Conservation (phyloP, 64 coral and sea anemone species). For the Cladopsammia gracilis region DNA sequence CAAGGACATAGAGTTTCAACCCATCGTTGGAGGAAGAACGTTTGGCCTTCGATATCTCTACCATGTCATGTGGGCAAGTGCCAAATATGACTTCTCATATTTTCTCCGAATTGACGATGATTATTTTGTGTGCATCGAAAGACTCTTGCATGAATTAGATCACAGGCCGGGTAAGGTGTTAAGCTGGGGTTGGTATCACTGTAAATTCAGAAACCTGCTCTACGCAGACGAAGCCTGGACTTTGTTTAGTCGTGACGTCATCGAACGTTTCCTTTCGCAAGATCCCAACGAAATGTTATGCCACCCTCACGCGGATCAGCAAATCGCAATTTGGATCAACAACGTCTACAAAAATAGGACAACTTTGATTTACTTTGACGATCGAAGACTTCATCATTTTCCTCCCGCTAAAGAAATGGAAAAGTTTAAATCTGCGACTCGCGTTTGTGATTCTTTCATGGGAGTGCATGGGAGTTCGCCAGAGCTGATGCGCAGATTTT, state of each 20-base stretch:
- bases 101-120: slow-evolving; percentile 60
- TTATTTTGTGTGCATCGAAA: slow-evolving; percentile 64
- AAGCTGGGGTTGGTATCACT: slow-evolving; percentile 58
- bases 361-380: slow-evolving; percentile 17
- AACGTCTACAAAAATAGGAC: background rate
- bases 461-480: slow-evolving; percentile 53
- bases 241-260: slow-evolving; percentile 50
- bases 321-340: slow-evolving; percentile 60
- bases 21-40: slow-evolving; percentile 26
- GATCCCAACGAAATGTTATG: slow-evolving; percentile 18
- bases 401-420: background rate
- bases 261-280: slow-evolving; percentile 46
- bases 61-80: slow-evolving; percentile 42
- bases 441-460: slow-evolving; percentile 22
- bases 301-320: slow-evolving; percentile 68
- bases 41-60: slow-evolving; percentile 62
- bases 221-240: slow-evolving; percentile 73
- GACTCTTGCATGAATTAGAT: slow-evolving; percentile 32
- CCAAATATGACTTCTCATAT: slow-evolving; percentile 52
- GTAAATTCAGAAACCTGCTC: slow-evolving; percentile 1
- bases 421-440: background rate
- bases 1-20: slow-evolving; percentile 20
- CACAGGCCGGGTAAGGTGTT: slow-evolving; percentile 27
- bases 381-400: slow-evolving; percentile 30
- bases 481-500: slow-evolving; percentile 26